A percentile compares a stretch with the other conserved stretches of the same genome.
Conservation (phyloP, 2,888 invertebrate genomes). For the Drosophila prolongata region DNA sequence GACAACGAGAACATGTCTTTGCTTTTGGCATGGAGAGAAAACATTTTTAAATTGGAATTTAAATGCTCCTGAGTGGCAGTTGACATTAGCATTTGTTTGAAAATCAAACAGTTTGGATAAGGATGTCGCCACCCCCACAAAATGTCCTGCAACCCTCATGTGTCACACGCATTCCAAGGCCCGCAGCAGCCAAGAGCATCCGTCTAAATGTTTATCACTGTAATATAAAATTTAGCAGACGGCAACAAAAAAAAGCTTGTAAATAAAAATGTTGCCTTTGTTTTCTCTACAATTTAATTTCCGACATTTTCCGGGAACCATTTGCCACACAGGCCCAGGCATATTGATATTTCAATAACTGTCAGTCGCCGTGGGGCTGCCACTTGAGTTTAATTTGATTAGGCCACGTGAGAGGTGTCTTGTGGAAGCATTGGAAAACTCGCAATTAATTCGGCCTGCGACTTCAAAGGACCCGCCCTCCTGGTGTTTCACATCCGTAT, state of each 20-base stretch:
- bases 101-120: slow-evolving; percentile 48
- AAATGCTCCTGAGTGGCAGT: slow-evolving; percentile 71
- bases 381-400: slow-evolving; percentile 74
- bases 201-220: slow-evolving; percentile 65
- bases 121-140: slow-evolving; percentile 21
- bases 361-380: slow-evolving; percentile 36
- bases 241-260: background rate
- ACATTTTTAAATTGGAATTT: slow-evolving; percentile 71
- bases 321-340: background rate
- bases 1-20: slow-evolving; percentile 59
- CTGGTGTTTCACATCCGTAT: background rate
- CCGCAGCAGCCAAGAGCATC: slow-evolving; percentile 31
- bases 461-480: slow-evolving; percentile 26
- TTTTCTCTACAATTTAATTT: slow-evolving; percentile 48
- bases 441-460: slow-evolving; percentile 30
- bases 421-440: background rate
- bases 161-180: slow-evolving; percentile 64
- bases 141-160: slow-evolving; percentile 39
- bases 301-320: slow-evolving; percentile 21
- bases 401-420: slow-evolving; percentile 35
- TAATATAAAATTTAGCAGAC: slow-evolving; percentile 49
- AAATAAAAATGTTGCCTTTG: slow-evolving; percentile 31
- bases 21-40: slow-evolving; percentile 58
- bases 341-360: slow-evolving; percentile 77
- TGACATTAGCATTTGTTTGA: slow-evolving; percentile 73